A percentile compares a stretch with the other conserved stretches of the same genome.
Evolutionary conservation across 2,888 invertebrate genomes (phyloP).

Genomic region (Apodemia mormo): DNA sequence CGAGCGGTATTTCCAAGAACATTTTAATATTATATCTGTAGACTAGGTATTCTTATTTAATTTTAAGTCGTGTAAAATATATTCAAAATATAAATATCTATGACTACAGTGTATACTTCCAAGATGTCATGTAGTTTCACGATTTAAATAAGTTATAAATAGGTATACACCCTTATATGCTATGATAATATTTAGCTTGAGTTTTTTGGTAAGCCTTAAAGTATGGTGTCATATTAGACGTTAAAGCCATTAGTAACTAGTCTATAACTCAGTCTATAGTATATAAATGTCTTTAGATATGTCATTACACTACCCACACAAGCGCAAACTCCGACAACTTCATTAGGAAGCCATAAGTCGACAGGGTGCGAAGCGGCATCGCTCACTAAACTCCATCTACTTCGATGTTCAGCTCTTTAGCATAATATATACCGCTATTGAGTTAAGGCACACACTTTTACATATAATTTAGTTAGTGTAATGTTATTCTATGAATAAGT

Average conservation of each 20-base stretch:
- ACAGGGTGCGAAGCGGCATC: constrained; percentile 51
- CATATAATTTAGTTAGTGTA: constrained; percentile 11
- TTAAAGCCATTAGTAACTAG: not conserved
- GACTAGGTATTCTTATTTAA: not conserved
- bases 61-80: too few relatives aligned
- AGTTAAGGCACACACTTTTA: constrained; percentile 9
- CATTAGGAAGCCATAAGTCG: constrained; percentile 73
- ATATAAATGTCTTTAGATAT: constrained; percentile 20
- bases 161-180: too few relatives aligned
- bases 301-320: constrained; percentile 36
- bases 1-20: not conserved
- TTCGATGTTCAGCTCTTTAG: constrained; percentile 51
- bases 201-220: not conserved
- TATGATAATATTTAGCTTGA: not conserved
- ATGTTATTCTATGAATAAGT: not conserved
- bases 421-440: constrained; percentile 21
- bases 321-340: constrained; percentile 55
- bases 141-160: too few relatives aligned
- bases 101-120: not conserved
- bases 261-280: not conserved
- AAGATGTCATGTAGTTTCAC: too few relatives aligned
- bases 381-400: constrained; percentile 49
- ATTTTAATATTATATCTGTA: not conserved
- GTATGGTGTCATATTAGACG: not conserved
- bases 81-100: constrained; percentile 14